Evolutionary conservation across 2,113 vertebrate species (phyloP).

Genomic region (Notothenia rossii): DNA sequence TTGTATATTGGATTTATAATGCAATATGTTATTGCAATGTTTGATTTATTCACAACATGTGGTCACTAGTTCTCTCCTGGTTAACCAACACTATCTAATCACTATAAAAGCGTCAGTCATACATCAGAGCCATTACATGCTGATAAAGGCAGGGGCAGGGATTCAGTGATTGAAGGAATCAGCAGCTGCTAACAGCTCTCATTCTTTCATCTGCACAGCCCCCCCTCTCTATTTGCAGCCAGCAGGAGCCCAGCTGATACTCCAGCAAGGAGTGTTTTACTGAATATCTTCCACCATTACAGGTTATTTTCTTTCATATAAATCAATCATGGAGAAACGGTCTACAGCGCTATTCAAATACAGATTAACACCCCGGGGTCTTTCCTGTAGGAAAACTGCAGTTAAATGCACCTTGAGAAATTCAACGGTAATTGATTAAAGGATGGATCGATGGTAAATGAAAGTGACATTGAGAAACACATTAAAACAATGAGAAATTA

Average conservation of each 20-base stretch:
- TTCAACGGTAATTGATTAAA: not conserved
- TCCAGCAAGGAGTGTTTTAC: not conserved
- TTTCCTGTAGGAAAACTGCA: not conserved
- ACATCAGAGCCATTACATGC: conserved; percentile 46
- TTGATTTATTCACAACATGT: not conserved
- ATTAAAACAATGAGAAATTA: too few relatives aligned
- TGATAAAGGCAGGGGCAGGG: conserved; percentile 51
- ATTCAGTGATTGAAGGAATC: conserved; percentile 43
- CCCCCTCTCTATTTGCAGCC: conserved; percentile 68
- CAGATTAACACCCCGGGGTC: too few relatives aligned
- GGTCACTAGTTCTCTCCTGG: not conserved
- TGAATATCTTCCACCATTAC: not conserved
- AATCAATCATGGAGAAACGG: not conserved
- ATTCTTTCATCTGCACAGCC: conserved; percentile 40
- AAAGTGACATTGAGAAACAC: too few relatives aligned
- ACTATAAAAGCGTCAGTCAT: conserved; percentile 22
- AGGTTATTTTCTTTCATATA: not conserved
- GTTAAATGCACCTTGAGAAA: not conserved
- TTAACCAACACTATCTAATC: conserved; percentile 36
- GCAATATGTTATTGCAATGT: not conserved
- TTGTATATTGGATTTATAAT: not conserved
- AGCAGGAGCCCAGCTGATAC: conserved; percentile 54
- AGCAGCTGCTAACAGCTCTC: conserved; percentile 63
- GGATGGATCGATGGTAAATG: too few relatives aligned
- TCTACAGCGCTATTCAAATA: not conserved